phyloP scores from a whole-genome alignment of 2,888 invertebrate species.

The Endomychus coccineus region DNA sequence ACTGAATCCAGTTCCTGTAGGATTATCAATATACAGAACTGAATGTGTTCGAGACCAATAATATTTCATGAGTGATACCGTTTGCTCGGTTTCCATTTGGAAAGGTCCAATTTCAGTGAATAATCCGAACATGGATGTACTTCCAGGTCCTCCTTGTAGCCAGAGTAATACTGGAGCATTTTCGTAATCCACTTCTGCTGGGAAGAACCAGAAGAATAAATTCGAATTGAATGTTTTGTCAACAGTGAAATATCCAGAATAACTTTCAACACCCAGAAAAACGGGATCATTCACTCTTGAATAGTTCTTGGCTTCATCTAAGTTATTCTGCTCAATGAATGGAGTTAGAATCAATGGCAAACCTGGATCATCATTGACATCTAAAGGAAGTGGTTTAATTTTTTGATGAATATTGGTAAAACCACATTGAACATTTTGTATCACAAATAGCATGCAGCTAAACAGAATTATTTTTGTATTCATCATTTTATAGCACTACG shows the following conservation, averaged over 20 bases:
- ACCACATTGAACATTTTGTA: too few species aligned
- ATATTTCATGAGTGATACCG: too few species aligned
- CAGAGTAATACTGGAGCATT: constrained; percentile 65
- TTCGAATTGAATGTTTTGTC: constrained; percentile 65
- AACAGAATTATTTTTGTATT: too few species aligned
- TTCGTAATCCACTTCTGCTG: constrained; percentile 41
- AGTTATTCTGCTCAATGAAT: constrained; percentile 56
- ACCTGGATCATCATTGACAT: constrained; percentile 26
- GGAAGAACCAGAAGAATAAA: constrained; percentile 84
- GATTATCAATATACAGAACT: constrained; percentile 71
- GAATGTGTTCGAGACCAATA: constrained; percentile 71
- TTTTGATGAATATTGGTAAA: too few species aligned
- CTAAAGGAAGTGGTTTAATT: constrained; percentile 8
- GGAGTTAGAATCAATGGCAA: constrained; percentile 64
- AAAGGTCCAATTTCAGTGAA: constrained; percentile 74
- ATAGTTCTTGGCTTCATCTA: constrained; percentile 53
- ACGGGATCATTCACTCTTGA: constrained; percentile 48
- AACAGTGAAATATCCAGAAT: constrained; percentile 71
- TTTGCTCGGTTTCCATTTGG: constrained; percentile 7
- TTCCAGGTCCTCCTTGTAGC: constrained; percentile 76
- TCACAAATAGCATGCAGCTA: too few species aligned
- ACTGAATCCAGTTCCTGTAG: constrained; percentile 82
- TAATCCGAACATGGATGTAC: constrained; percentile 64
- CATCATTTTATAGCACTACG: too few species aligned
- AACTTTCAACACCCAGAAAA: constrained; percentile 52